A percentile compares a stretch with the other conserved stretches of the same genome.
Evolutionary conservation across 2,888 invertebrate species (phyloP).

Genomic region (Campoletis raptor): DNA sequence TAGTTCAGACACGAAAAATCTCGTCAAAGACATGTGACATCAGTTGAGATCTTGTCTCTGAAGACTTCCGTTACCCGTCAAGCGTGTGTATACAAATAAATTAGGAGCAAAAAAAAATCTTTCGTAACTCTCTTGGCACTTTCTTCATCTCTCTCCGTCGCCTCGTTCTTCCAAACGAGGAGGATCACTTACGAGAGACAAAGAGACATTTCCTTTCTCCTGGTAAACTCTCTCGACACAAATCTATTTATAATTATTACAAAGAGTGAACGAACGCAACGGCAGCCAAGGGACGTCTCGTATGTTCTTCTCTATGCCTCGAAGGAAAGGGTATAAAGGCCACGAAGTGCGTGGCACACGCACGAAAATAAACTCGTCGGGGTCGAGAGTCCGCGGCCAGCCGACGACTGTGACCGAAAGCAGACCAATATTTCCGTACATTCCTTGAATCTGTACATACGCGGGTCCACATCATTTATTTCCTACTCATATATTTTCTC

Average conservation of each 20-base stretch:
- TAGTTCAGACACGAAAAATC: slow-evolving; percentile 16
- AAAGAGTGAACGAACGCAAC: slow-evolving; percentile 78
- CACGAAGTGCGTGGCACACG: slow-evolving; percentile 45
- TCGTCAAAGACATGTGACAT: slow-evolving; percentile 2
- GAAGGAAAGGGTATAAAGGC: slow-evolving; percentile 62
- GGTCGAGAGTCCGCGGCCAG: slow-evolving; percentile 32
- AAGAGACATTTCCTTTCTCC: slow-evolving; percentile 50
- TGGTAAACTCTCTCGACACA: slow-evolving; percentile 53
- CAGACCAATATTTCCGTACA: neutral
- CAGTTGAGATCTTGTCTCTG: slow-evolving; percentile 6
- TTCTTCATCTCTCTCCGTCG: slow-evolving; percentile 14
- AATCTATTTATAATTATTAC: slow-evolving; percentile 74
- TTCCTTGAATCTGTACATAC: neutral
- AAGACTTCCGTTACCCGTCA: slow-evolving; percentile 62
- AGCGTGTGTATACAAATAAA: slow-evolving; percentile 72
- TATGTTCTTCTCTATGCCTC: slow-evolving; percentile 3
- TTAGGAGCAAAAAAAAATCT: slow-evolving; percentile 62
- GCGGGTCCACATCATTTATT: neutral
- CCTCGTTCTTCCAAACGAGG: slow-evolving; percentile 29
- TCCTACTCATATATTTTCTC: neutral
- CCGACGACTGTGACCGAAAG: slow-evolving; percentile 17
- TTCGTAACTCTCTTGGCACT: slow-evolving; percentile 20
- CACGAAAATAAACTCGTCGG: slow-evolving; percentile 67
- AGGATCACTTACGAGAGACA: slow-evolving; percentile 41
- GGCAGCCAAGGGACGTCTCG: slow-evolving; percentile 61